These are phyloP conservation scores for Fragum sueziense DNA, from an alignment of 2,888 invertebrate genomes.

Conservation along the genomic window DNA sequence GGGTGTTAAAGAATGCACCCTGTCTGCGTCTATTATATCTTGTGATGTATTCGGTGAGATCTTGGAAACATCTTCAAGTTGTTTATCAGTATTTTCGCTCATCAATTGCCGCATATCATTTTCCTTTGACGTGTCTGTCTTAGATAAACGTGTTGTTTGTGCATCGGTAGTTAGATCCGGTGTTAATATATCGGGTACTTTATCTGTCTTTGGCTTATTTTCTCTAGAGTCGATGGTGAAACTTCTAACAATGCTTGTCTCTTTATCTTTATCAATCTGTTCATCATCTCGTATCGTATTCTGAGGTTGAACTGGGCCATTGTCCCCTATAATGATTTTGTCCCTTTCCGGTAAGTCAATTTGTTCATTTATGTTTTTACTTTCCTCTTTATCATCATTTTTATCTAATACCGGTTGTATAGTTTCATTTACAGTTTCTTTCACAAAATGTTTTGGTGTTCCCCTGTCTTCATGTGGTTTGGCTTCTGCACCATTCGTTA, in stretches of 20 bases:
- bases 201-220: too few species aligned
- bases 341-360: not conserved
- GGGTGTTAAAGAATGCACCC: too few species aligned
- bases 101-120: not conserved
- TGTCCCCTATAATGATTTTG: not conserved
- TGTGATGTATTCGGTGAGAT: too few species aligned
- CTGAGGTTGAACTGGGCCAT: not conserved
- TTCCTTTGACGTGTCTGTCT: not conserved
- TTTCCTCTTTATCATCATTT: not conserved
- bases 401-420: not conserved
- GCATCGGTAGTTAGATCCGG: not conserved
- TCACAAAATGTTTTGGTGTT: not conserved
- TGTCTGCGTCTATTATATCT: too few species aligned
- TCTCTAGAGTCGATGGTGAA: not conserved
- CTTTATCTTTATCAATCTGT: not conserved
- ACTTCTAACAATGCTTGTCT: not conserved
- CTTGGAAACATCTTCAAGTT: not conserved
- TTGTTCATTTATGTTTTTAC: not conserved
- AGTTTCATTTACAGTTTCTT: not conserved
- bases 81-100: not conserved
- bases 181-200: too few species aligned
- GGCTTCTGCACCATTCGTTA: not conserved
- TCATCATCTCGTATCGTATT: not conserved
- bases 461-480: not conserved
- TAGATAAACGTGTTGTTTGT: not conserved